Percentiles rank a stretch among this genome's conserved stretches.
These are phyloP conservation scores for Nomada ferruginata DNA, from an alignment of 2,888 invertebrate species.

Conservation along the genomic window DNA sequence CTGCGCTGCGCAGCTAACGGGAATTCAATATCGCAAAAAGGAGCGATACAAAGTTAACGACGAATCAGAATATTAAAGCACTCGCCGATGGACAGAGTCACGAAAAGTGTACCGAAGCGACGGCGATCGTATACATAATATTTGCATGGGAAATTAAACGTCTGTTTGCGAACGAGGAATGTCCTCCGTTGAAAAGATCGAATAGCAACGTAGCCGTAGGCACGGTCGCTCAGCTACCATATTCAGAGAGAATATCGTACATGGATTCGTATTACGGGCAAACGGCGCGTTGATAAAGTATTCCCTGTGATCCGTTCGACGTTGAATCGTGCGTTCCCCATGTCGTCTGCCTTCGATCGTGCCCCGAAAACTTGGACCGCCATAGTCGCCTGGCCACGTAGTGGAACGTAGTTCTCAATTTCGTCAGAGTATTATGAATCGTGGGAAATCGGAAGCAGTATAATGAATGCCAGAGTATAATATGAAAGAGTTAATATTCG, in stretches of 20 bases:
- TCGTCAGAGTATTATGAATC: background rate
- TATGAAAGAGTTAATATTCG: background rate
- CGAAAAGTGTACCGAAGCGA: slow-evolving; percentile 55
- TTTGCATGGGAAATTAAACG: slow-evolving; percentile 84
- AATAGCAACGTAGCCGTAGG: slow-evolving; percentile 73
- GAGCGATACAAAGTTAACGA: slow-evolving; percentile 47
- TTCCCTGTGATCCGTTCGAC: slow-evolving; percentile 80
- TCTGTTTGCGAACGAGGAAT: slow-evolving; percentile 81
- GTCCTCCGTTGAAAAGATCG: slow-evolving; percentile 78
- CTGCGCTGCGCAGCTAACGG: background rate
- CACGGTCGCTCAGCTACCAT: slow-evolving; percentile 71
- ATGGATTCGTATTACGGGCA: slow-evolving; percentile 72
- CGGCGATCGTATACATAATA: slow-evolving; percentile 73
- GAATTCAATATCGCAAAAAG: slow-evolving; percentile 27
- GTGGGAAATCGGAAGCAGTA: background rate
- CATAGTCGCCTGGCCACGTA: background rate
- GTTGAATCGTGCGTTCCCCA: slow-evolving; percentile 24
- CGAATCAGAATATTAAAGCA: slow-evolving; percentile 59
- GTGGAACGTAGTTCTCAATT: background rate
- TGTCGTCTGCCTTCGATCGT: slow-evolving; percentile 30
- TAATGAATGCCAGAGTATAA: background rate
- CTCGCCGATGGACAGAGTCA: slow-evolving; percentile 58
- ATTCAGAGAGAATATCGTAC: slow-evolving; percentile 79
- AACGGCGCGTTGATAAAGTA: slow-evolving; percentile 78
- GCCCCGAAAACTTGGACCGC: slow-evolving; percentile 20